Evolutionary conservation across 2,888 invertebrate genomes (phyloP).

Genomic region (Zonitis immaculata): DNA sequence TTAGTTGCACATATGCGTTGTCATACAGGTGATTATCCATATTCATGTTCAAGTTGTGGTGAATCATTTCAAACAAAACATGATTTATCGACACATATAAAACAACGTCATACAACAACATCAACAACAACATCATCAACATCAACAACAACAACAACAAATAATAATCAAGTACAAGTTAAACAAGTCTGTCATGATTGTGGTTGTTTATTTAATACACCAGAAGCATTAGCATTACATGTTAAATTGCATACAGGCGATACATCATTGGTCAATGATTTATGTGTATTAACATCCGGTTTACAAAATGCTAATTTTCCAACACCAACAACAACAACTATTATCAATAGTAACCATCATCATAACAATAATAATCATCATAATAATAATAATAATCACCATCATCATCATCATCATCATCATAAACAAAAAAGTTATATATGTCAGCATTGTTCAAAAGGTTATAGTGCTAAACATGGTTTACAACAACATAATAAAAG

Average conservation of each 20-base stretch:
- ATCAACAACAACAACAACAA: conserved; percentile 37
- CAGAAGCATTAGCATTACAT: conserved; percentile 74
- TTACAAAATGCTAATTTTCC: conserved; percentile 52
- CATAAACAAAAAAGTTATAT: conserved; percentile 65
- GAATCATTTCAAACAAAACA: conserved; percentile 70
- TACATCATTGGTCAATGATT: conserved; percentile 73
- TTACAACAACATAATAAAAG: conserved; percentile 73
- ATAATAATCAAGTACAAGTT: conserved; percentile 40
- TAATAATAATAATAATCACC: conserved; percentile 12
- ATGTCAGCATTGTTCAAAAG: conserved; percentile 75
- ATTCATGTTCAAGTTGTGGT: conserved; percentile 70
- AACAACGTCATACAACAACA: conserved; percentile 25
- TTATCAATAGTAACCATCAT: too few species aligned
- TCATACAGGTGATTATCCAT: conserved; percentile 70
- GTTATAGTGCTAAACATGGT: conserved; percentile 79
- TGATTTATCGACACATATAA: conserved; percentile 63
- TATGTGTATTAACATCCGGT: conserved; percentile 75
- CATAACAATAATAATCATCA: conserved; percentile 1
- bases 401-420: conserved; percentile 44
- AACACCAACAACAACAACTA: neutral
- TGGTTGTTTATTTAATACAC: conserved; percentile 60
- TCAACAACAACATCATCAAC: neutral
- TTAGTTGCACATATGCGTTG: conserved; percentile 75
- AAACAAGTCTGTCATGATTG: conserved; percentile 51
- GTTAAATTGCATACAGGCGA: conserved; percentile 76